These are phyloP conservation scores for Sitta carolinensis DNA, from an alignment of 2,797 vertebrate genomes.

Conservation along the genomic window DNA sequence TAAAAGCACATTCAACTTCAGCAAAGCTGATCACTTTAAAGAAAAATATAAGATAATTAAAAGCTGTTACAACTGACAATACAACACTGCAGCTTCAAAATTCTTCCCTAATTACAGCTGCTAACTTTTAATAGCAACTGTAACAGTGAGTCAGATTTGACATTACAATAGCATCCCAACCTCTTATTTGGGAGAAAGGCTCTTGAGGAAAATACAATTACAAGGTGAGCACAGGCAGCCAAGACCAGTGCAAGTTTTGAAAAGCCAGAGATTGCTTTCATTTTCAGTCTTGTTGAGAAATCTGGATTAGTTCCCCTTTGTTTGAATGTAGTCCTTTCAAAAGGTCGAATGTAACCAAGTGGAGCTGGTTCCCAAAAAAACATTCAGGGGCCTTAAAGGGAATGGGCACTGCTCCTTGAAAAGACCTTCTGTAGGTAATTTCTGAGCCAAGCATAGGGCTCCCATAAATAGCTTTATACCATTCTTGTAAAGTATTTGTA, in stretches of 20 bases:
- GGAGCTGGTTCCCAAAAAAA: neutral
- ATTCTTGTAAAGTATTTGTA: slow-evolving; percentile 12
- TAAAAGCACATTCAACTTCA: slow-evolving; percentile 58
- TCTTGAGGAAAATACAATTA: slow-evolving; percentile 18
- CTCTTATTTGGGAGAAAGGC: slow-evolving; percentile 21
- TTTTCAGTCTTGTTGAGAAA: neutral
- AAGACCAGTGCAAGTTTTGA: slow-evolving; percentile 16
- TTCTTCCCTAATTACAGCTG: slow-evolving; percentile 69
- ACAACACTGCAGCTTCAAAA: slow-evolving; percentile 64
- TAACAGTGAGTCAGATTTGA: slow-evolving; percentile 61
- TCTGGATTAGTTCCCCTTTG: neutral
- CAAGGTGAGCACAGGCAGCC: neutral
- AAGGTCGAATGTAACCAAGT: neutral
- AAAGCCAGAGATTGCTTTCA: slow-evolving; percentile 12
- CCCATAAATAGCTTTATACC: neutral
- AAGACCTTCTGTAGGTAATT: neutral
- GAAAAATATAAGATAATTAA: slow-evolving; percentile 69
- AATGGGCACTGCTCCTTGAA: neutral
- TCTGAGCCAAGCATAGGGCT: neutral
- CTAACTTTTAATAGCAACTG: slow-evolving; percentile 63
- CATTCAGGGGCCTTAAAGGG: neutral
- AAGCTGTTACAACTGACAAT: slow-evolving; percentile 68
- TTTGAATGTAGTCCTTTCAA: slow-evolving; percentile 14
- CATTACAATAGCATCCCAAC: slow-evolving; percentile 20
- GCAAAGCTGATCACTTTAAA: slow-evolving; percentile 63